Conservation (phyloP, 2,113 vertebrate genomes). For the Mystacornis crossleyi region DNA sequence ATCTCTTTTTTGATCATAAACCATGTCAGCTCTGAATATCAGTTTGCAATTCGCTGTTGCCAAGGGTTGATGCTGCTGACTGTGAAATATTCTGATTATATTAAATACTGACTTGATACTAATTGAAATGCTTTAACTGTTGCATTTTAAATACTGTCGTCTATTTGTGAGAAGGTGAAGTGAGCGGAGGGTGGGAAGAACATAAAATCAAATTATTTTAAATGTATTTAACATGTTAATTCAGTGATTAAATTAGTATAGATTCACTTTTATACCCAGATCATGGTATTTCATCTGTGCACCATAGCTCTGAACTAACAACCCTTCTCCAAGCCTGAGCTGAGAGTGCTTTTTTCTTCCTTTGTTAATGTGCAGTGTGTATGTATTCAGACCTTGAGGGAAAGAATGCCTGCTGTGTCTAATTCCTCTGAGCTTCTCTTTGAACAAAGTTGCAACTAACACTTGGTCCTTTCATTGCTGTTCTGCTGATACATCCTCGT, state of each 20-base stretch:
- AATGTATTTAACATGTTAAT: not conserved
- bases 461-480: slow-evolving; percentile 28
- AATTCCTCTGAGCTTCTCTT: slow-evolving; percentile 20
- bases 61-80: not conserved
- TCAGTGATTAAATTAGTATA: not conserved
- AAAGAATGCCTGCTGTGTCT: slow-evolving; percentile 41
- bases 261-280: not conserved
- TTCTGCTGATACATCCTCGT: not conserved
- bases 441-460: slow-evolving; percentile 19
- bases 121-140: not conserved
- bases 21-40: not conserved
- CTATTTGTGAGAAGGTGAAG: not conserved
- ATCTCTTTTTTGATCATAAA: not conserved
- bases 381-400: not conserved
- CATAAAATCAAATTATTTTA: not conserved
- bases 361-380: not conserved
- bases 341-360: not conserved
- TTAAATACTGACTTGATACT: not conserved
- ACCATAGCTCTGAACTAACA: not conserved
- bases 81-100: not conserved
- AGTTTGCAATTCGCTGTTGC: not conserved
- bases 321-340: not conserved
- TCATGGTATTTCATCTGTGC: not conserved
- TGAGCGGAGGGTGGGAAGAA: not conserved
- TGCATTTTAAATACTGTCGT: not conserved